These are phyloP conservation scores for Columbina picui DNA, from an alignment of 2,113 vertebrate species.

Conservation along the genomic window DNA sequence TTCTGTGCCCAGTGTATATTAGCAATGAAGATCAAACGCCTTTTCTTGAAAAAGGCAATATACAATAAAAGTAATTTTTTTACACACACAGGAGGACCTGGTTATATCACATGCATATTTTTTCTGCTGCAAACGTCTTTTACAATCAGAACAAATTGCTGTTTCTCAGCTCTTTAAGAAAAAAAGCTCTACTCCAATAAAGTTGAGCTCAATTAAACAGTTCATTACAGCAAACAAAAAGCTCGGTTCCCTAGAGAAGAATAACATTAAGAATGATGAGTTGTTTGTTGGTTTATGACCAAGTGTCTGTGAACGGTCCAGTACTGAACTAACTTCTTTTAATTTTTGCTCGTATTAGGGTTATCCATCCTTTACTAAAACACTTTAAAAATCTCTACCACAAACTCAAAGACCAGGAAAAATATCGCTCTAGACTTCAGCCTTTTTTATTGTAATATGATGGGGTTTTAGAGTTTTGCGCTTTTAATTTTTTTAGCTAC, in stretches of 20 bases:
- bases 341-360: not conserved
- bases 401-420: not conserved
- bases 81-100: not conserved
- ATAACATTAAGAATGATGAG: not conserved
- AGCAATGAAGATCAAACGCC: not conserved
- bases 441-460: not conserved
- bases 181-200: not conserved
- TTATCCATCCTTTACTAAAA: constrained; percentile 9
- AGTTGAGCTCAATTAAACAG: constrained; percentile 28
- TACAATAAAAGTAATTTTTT: not conserved
- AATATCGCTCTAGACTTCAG: not conserved
- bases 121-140: not conserved
- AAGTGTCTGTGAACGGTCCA: not conserved
- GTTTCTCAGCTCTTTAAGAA: not conserved
- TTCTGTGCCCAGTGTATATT: not conserved
- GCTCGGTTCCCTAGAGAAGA: constrained; percentile 12
- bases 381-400: not conserved
- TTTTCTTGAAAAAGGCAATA: not conserved
- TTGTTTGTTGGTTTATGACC: constrained; percentile 32
- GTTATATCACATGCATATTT: not conserved
- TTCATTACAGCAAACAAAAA: constrained; percentile 56
- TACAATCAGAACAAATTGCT: not conserved
- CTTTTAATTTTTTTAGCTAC: not conserved
- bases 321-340: not conserved
- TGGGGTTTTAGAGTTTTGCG: not conserved